Conservation (phyloP, 2,797 vertebrate genomes). For the Falco columbarius region DNA sequence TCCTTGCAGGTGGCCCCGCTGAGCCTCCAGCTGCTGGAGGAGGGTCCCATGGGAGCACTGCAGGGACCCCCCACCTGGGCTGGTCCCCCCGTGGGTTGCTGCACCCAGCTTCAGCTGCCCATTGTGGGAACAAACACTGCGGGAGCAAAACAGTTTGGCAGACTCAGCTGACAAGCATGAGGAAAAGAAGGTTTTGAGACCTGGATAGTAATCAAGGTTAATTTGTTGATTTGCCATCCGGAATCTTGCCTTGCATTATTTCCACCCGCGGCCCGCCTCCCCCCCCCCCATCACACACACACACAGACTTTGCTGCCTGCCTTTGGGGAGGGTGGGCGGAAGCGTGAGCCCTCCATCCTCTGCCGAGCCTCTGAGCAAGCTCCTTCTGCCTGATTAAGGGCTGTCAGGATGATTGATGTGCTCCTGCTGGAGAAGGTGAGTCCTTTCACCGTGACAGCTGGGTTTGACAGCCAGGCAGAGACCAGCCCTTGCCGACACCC, state of each 20-base stretch:
- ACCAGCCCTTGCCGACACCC: constrained; percentile 4
- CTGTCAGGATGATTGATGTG: constrained; percentile 70
- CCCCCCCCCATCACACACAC: too few species aligned
- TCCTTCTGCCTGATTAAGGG: constrained; percentile 68
- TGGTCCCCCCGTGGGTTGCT: not conserved
- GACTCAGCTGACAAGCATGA: not conserved
- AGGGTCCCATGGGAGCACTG: not conserved
- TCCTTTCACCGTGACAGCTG: constrained; percentile 51
- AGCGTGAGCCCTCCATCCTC: not conserved
- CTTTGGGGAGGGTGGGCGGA: not conserved
- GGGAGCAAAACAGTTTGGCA: not conserved
- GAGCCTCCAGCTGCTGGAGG: not conserved
- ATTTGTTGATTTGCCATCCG: constrained; percentile 58
- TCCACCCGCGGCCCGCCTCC: not conserved
- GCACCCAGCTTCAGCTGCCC: fast-evolving
- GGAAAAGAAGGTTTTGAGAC: not conserved
- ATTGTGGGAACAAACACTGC: fast-evolving
- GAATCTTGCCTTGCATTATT: constrained; percentile 59
- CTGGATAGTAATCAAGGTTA: constrained; percentile 40
- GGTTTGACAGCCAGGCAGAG: constrained; percentile 41
- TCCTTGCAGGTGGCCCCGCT: fast-evolving
- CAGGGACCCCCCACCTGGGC: not conserved
- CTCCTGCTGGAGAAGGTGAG: constrained; percentile 45
- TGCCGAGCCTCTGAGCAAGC: not conserved
- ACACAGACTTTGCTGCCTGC: not conserved